Base-by-base conservation (phyloP, 2,888 invertebrate species). In the Ochlodes sylvanus region DNA sequence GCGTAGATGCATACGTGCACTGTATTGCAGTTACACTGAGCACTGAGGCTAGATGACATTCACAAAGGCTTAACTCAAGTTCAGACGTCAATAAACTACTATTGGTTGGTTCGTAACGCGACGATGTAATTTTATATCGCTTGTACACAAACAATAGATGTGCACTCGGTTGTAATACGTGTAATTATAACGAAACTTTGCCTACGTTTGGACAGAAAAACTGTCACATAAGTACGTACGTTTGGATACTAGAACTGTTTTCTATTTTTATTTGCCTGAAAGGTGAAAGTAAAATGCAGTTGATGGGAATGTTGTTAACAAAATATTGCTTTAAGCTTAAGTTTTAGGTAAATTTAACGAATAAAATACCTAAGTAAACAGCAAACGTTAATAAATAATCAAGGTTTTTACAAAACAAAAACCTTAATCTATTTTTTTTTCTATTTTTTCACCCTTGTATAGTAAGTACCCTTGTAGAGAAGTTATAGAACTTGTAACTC, bases 41-140 rank as follows among this genome's bases (percentile, higher is more conserved):
- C 32, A 66, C 68, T 91, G 92, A 88, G 87, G 75, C 88, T 89
- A 88, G 90, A 87, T 91, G 92, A 91, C 92, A 92, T 92, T 92
- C 91, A 82, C 90, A 81, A 79, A 84, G 86, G 86, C 89, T 88
- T 85, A 85, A 84, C 87, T 85, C 90, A 92, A 91, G 91, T 92
- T 90, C 90, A 91, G 81, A 79, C 85, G 88, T 87, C 89, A 88
- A 88, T 86, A 88, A 85, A 86, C 88, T 86, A 83, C 74, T 85
- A 83, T 77, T 80, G 79, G 81, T 72, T 78, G 77, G 79, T 77
- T 79, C 77, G 81, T 83, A 79, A 85, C 80, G 79, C 75, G 73
- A 77, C 82, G 77, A 79, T 84, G 86, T 86, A 81, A 86, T 84
- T 83, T 81, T 84, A 83, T 84, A 85, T 86, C 82, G 77, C 79